Evolutionary conservation across 1,140 invertebrate species (phyloP), one percentile per base, ranked within the genome.

Genomic region (Odontomachus brunneus): DNA sequence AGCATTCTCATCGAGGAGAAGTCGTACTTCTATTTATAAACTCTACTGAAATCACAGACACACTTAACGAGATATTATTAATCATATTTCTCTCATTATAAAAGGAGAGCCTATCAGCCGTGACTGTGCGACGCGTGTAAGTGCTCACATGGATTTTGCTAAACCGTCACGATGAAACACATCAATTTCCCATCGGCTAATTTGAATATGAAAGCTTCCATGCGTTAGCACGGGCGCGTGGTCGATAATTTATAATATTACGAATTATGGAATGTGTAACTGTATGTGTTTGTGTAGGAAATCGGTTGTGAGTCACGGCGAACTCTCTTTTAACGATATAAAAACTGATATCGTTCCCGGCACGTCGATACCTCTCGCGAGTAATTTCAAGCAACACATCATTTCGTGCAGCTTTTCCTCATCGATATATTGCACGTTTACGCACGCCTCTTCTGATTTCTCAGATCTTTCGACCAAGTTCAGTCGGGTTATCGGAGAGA

Each of bases 401-500:
- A 80, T 29, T 19, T 12, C 17, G 17, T n/a, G 26, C 22, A n/a
- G n/a, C 14, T 80, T 57, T 80, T 57, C 33, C 48, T 19, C 22
- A 33, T 65, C 55, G 17, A 2, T 53, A 7, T 29, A 44, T 67
- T 11, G 59, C 17, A 65, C 19, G 29, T 0, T 69, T 57, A 19
- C 19, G 14, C 33, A 67, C 53, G 48, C 17, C 12, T 55, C 29
- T 82, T 65, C 22, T 48, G 69, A 75, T 80, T 73, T 76, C n/a
- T n/a, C 48, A 75, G 55, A 49, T 62, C 63, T 80, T 88, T 85
- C 51, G 62, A 74, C 17, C 67, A 57, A 67, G 86, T 78, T 88
- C 78, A 83, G 2, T 19, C 7, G 19, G 87, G 86, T 88, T 88
- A 88, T 88, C 87, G 15, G 14, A 0, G 0, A 85, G 87, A 88